These are phyloP conservation scores for Acanthiza pusilla DNA, from an alignment of 2,797 vertebrate species.

Conservation along the genomic window DNA sequence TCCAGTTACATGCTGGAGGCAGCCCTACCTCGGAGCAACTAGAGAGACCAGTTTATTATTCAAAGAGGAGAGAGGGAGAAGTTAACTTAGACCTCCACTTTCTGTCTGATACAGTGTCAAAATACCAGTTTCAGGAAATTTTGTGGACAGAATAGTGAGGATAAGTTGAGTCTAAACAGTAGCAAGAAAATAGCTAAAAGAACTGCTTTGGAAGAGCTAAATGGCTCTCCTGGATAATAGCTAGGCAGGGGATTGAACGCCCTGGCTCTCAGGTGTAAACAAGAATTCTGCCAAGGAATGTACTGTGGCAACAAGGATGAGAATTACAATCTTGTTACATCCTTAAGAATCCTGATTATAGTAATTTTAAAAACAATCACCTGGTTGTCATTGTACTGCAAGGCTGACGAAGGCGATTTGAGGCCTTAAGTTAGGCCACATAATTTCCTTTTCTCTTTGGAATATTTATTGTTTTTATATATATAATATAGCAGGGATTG, in stretches of 20 bases:
- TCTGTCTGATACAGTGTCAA: constrained; percentile 58
- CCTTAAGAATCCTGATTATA: neutral
- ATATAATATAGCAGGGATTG: neutral
- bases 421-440: neutral
- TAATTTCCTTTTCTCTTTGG: neutral
- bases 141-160: constrained; percentile 14
- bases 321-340: constrained; percentile 10
- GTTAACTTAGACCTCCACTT: constrained; percentile 42
- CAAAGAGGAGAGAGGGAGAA: constrained; percentile 52
- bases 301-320: neutral
- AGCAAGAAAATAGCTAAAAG: constrained; percentile 50
- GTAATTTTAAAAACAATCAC: neutral
- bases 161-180: constrained; percentile 37
- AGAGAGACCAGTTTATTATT: constrained; percentile 70
- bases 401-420: neutral
- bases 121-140: constrained; percentile 53
- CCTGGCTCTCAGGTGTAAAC: constrained; percentile 8
- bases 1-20: constrained; percentile 31
- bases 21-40: constrained; percentile 44
- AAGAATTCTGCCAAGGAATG: constrained; percentile 22
- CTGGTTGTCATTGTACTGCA: neutral
- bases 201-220: constrained; percentile 21
- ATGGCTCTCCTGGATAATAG: constrained; percentile 28
- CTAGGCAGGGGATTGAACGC: constrained; percentile 17
- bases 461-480: neutral